Percentiles rank a stretch among this genome's conserved stretches.
Evolutionary conservation across 2,113 vertebrate genomes (phyloP).

Genomic region (Myrmophylax atrothorax): DNA sequence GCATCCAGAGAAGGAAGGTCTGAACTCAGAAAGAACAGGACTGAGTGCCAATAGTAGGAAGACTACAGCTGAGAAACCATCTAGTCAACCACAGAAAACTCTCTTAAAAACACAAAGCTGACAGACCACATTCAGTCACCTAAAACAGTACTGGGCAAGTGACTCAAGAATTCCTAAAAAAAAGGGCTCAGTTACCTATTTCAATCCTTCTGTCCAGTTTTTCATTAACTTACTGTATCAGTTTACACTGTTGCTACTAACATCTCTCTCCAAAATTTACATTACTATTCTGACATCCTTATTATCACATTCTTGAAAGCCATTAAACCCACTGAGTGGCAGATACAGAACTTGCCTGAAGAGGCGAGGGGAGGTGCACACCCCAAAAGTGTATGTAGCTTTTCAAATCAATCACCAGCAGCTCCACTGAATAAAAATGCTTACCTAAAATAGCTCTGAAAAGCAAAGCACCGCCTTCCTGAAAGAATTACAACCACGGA

Average conservation of each 20-base stretch:
- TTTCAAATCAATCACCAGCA: not conserved
- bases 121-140: not conserved
- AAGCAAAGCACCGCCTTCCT: not conserved
- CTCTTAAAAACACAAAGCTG: not conserved
- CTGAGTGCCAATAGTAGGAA: not conserved
- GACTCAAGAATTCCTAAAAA: not conserved
- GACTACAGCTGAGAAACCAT: not conserved
- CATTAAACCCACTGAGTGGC: not conserved
- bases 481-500: not conserved
- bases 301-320: not conserved
- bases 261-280: not conserved
- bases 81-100: not conserved
- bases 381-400: fast-evolving
- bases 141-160: not conserved
- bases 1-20: not conserved
- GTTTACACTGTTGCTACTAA: not conserved
- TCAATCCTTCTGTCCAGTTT: not conserved
- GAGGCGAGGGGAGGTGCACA: fast-evolving
- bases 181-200: not conserved
- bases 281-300: not conserved
- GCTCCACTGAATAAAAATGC: not conserved
- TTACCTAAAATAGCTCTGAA: not conserved
- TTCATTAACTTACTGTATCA: not conserved
- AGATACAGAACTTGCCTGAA: not conserved
- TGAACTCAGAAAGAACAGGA: not conserved